Conservation (phyloP, 2,113 vertebrate species). For the Ascaphus truei region DNA sequence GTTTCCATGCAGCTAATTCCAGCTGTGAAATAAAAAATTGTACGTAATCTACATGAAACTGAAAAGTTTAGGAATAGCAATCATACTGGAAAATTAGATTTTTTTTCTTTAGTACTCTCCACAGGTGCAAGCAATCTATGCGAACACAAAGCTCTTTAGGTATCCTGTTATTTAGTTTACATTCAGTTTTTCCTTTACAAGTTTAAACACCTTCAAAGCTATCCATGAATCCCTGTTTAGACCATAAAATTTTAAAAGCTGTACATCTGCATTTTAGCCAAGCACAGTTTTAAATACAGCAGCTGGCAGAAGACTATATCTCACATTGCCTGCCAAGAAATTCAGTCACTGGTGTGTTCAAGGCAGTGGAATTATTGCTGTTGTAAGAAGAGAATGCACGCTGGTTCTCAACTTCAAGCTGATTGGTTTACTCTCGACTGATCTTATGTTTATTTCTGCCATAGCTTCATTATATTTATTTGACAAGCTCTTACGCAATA, state of each 20-base stretch:
- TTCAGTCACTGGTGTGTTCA: constrained; percentile 1
- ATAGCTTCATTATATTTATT: constrained; percentile 43
- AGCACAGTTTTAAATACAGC: constrained; percentile 40
- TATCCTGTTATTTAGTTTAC: constrained; percentile 34
- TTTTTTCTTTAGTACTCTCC: constrained; percentile 4
- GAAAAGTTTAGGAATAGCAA: background rate
- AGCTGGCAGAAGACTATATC: constrained; percentile 39
- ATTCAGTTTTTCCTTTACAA: constrained; percentile 34
- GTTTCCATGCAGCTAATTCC: background rate
- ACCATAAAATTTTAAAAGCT: constrained; percentile 40
- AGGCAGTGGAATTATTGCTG: constrained; percentile 23
- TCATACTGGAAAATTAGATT: background rate
- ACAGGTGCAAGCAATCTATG: background rate
- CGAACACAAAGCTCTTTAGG: background rate
- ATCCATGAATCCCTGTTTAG: constrained; percentile 43
- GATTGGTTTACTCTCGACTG: constrained; percentile 31
- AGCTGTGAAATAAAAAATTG: background rate
- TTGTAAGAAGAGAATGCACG: constrained; percentile 15
- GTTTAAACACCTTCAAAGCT: constrained; percentile 39
- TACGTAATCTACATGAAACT: background rate
- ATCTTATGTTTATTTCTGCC: constrained; percentile 36
- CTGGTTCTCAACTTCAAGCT: constrained; percentile 13
- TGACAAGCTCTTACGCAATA: constrained; percentile 37
- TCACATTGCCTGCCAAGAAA: constrained; percentile 43
- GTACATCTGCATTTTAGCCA: constrained; percentile 45